Percentiles rank a stretch among this genome's conserved stretches.
Evolutionary conservation across 1,140 invertebrate species (phyloP).

Genomic region (Aradophagus sp.): DNA sequence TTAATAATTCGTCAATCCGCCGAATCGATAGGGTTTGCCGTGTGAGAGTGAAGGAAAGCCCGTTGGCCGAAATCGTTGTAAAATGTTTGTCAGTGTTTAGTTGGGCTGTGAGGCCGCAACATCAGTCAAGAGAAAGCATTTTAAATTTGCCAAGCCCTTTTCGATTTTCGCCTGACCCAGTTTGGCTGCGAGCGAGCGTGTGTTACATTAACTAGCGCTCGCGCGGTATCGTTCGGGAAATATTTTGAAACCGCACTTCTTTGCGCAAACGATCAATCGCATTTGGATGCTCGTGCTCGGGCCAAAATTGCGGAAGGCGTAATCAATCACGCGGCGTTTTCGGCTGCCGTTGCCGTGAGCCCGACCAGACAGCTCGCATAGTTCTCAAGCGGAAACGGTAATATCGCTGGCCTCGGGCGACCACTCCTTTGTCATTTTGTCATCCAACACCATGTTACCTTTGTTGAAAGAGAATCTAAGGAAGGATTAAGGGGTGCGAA

Average conservation of each 20-base stretch:
- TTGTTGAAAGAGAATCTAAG: slow-evolving; percentile 47
- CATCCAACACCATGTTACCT: slow-evolving; percentile 59
- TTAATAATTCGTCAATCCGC: too few relatives aligned
- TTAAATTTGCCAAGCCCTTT: slow-evolving; percentile 20
- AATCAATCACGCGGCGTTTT: slow-evolving; percentile 71
- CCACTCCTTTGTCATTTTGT: slow-evolving; percentile 74
- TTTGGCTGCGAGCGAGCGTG: slow-evolving; percentile 12
- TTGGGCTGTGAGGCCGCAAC: too few relatives aligned
- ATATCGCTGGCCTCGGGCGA: slow-evolving; percentile 70
- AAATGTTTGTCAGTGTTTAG: too few relatives aligned
- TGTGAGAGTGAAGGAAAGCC: too few relatives aligned
- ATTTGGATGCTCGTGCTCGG: slow-evolving; percentile 40
- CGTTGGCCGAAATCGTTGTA: too few relatives aligned
- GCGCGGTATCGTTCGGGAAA: slow-evolving; percentile 13
- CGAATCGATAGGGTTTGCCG: too few relatives aligned
- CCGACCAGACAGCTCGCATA: slow-evolving; percentile 65
- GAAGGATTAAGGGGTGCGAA: slow-evolving; percentile 43
- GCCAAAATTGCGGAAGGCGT: slow-evolving; percentile 70
- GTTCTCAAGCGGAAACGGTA: slow-evolving; percentile 72
- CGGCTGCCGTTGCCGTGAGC: slow-evolving; percentile 39
- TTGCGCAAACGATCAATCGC: slow-evolving; percentile 61
- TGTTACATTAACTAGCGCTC: slow-evolving; percentile 8
- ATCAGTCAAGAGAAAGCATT: too few relatives aligned
- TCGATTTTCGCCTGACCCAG: slow-evolving; percentile 31
- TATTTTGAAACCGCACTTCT: slow-evolving; percentile 34